A percentile compares a stretch with the other conserved stretches of the same genome.
Evolutionary conservation across 2,888 invertebrate species (phyloP).

Genomic region (Xanthia icteritia): DNA sequence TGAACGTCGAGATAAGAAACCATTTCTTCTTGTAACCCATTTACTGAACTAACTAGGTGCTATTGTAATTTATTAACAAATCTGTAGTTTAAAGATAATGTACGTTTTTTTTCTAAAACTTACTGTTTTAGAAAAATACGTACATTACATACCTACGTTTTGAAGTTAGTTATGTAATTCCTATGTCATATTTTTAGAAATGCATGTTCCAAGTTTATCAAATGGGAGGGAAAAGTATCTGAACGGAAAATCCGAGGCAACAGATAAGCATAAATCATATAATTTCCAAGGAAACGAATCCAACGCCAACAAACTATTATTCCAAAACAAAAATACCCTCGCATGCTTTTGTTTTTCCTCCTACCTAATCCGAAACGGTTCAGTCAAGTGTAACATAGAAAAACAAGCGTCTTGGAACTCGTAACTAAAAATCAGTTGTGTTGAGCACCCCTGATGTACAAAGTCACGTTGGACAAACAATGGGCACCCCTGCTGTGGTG

Average conservation of each 20-base stretch:
- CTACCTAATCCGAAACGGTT: slow-evolving; percentile 5
- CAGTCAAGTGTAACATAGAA: slow-evolving; percentile 33
- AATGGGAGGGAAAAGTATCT: not conserved
- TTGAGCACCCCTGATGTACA: slow-evolving; percentile 51
- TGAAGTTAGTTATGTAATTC: not conserved
- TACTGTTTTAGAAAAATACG: too few species aligned
- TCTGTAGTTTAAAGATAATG: not conserved
- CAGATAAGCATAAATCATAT: slow-evolving; percentile 4
- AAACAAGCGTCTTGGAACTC: slow-evolving; percentile 25
- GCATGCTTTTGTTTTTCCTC: slow-evolving; percentile 31
- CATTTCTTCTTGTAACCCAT: not conserved
- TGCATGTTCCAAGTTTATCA: not conserved
- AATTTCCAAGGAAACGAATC: not conserved
- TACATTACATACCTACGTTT: not conserved
- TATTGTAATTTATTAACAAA: not conserved
- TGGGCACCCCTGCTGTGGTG: slow-evolving; percentile 58
- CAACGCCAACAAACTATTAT: not conserved
- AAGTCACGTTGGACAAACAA: slow-evolving; percentile 65
- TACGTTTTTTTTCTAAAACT: not conserved
- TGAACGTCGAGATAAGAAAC: slow-evolving; percentile 4
- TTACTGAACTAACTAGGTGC: not conserved
- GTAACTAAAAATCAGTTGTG: slow-evolving; percentile 54
- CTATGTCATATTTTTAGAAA: not conserved
- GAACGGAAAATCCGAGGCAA: not conserved
- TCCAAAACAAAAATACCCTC: slow-evolving; percentile 8